These are phyloP conservation scores for Ormyrus rosae DNA, from an alignment of 2,888 invertebrate genomes.

Conservation along the genomic window DNA sequence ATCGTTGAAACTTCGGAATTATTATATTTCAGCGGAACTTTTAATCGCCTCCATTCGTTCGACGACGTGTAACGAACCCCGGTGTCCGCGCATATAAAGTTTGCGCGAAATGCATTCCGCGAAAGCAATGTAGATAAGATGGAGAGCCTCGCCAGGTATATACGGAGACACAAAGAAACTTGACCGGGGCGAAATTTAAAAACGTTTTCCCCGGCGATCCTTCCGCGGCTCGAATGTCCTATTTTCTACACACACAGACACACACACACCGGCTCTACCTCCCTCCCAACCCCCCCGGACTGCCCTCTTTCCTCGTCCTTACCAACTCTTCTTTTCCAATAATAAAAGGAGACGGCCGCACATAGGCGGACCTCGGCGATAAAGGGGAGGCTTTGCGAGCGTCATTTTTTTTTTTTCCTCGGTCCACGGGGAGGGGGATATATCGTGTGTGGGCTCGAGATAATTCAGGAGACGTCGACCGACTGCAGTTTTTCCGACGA, in stretches of 20 bases:
- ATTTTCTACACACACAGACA: slow-evolving; percentile 39
- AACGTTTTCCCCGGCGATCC: slow-evolving; percentile 29
- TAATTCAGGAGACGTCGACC: not conserved
- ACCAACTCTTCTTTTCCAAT: slow-evolving; percentile 40
- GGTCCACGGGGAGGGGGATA: not conserved
- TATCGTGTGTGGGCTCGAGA: not conserved
- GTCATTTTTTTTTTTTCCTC: not conserved
- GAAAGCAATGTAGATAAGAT: too few relatives aligned
- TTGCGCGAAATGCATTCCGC: too few relatives aligned
- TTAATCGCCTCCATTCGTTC: too few relatives aligned
- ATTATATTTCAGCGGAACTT: too few relatives aligned
- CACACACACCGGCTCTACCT: not conserved
- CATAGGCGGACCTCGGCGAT: not conserved
- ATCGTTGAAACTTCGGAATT: too few relatives aligned
- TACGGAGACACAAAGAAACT: not conserved
- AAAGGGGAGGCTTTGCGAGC: too few relatives aligned
- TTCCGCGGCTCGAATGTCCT: slow-evolving; percentile 22
- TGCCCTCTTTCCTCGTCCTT: slow-evolving; percentile 9
- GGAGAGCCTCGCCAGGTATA: too few relatives aligned
- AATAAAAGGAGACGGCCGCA: slow-evolving; percentile 23
- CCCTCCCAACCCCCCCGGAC: not conserved
- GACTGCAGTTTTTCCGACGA: too few relatives aligned
- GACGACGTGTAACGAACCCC: too few relatives aligned
- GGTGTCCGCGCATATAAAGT: too few relatives aligned
- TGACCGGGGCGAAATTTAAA: slow-evolving; percentile 36